Base-by-base conservation (phyloP, 2,113 vertebrate genomes). In the Chaetodon auriga region DNA sequence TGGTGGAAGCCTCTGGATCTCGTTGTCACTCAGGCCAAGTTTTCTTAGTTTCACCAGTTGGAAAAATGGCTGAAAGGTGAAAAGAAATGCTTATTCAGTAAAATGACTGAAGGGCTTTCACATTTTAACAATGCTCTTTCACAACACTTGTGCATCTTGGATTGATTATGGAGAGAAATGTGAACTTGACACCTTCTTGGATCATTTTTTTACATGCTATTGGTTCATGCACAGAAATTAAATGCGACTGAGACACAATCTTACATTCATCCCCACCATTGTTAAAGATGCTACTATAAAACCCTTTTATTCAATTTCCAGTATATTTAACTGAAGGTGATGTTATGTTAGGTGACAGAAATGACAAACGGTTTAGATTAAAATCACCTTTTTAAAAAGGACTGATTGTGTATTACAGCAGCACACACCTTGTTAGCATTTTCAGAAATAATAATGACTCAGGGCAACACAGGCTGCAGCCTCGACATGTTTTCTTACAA, bases 11-110 rank as follows among this genome's bases (percentile, higher is more conserved):
- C 96, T 95, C 83, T 98, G 97, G 93, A 99, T 98, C 95, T 99
- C 98, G 82, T 99, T 99, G 95, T 99, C 98, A 87, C 98, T 99
- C 91, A 99, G 96, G 78, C 97, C 96, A 75, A 99, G 97, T 92
- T 99, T 99, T 91, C 97, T 95, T 93, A 99, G 95, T 91, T 99
- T 99, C 78, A 96, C 94, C 82, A 99, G 96, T 45, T 99, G 97
- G 92, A 99, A 99, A 92, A 99, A 98, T 92, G 95, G 97, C 98
- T 99, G 95, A 87, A 97, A 96, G 58, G 91, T 53, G 88, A 88
- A 86, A 95, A 43, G 25, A 75, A 60, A 49, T 3, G 14, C 36
- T 63, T 10, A 21, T 21, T 66, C 18, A 81, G 30, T 43, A 36
- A 51, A 68, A 51, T 12, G 7, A 2, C 48, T 19, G 18, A 43